Evolutionary conservation across 2,113 vertebrate species (phyloP), one percentile per base, ranked within the genome.

Genomic region (Hippocampus comes): DNA sequence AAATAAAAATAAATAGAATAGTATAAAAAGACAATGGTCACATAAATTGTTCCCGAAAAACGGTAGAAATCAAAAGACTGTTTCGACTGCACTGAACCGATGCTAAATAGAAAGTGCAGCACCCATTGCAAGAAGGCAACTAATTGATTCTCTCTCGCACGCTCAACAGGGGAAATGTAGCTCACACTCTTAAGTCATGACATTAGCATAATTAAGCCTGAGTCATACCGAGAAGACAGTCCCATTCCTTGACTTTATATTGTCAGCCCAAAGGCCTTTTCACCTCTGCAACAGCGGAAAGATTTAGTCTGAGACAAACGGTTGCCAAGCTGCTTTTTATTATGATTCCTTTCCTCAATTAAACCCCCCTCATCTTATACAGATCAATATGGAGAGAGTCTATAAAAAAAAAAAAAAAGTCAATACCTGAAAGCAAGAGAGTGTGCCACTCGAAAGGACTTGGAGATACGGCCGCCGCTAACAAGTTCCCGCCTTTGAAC

Each of bases 401-500:
- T 84, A 83, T 82, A 25, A 25, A 27, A 34, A 46, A 10, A 79
- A 80, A 82, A 81, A 81, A 84, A 83, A 88, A 79, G 75, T 83
- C 83, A 79, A 89, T 90, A 79, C 59, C 78, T 83, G 74, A 91
- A 38, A 83, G 51, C 63, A 4, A 48, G 64, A 9, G 23, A 69
- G 76, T 71, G 80, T 61, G 64, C 74, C 68, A 65, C 63, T 73
- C 38, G 20, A 65, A 73, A 74, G 72, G 71, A 75, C 65, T 27
- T 38, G 55, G 20, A 82, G 80, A 86, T 84, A 81, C 79, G 73
- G 34, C 79, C 63, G 73, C 73, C 67, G 55, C 69, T 80, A 88
- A 88, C 82, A 86, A 87, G 81, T 87, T 75, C 56, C 75, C 46
- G 74, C 46, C 86, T 91, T 90, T 90, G 89, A 90, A 91, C 68